phyloP scores from a whole-genome alignment of 2,113 vertebrate genomes.

The Mormyrus lacerda region DNA sequence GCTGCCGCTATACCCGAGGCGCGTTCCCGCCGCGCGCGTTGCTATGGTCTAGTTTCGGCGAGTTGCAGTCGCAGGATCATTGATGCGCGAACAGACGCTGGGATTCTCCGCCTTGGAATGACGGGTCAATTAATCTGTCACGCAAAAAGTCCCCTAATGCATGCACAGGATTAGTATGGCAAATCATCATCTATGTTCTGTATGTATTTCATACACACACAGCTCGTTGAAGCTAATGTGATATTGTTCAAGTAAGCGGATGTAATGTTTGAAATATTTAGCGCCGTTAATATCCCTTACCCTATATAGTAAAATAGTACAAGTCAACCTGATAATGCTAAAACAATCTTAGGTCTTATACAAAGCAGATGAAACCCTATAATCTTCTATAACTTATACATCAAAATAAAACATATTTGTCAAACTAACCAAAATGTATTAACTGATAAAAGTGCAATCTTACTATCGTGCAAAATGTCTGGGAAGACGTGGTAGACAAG shows the following conservation, averaged over 20 bases:
- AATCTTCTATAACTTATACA: not conserved
- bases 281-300: not conserved
- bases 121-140: not conserved
- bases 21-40: not conserved
- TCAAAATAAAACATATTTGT: not conserved
- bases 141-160: not conserved
- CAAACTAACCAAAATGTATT: not conserved
- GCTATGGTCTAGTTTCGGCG: not conserved
- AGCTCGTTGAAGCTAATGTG: not conserved
- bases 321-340: not conserved
- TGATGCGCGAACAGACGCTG: not conserved
- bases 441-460: not conserved
- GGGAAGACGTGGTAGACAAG: not conserved
- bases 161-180: not conserved
- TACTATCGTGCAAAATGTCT: not conserved
- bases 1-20: not conserved
- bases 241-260: not conserved
- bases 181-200: not conserved
- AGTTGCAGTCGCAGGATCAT: not conserved
- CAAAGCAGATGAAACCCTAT: not conserved
- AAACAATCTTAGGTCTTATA: not conserved
- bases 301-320: not conserved
- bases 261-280: not conserved
- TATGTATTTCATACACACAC: not conserved
- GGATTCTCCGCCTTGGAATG: not conserved